A percentile compares a stretch with the other conserved stretches of the same genome.
phyloP scores from a whole-genome alignment of 2,797 vertebrate species.

The Gymnocypris eckloni region DNA sequence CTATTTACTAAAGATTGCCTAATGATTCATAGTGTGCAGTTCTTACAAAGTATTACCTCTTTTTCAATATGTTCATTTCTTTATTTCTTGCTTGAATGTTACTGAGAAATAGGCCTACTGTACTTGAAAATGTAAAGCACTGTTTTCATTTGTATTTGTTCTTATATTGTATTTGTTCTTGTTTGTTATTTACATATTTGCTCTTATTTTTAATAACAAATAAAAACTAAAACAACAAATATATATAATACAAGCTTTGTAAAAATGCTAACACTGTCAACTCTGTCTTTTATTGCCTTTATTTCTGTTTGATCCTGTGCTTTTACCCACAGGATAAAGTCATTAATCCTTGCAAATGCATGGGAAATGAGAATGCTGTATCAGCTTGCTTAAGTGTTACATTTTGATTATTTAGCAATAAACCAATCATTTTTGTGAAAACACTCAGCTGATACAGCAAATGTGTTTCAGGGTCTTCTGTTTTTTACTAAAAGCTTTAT shows the following conservation, averaged over 20 bases:
- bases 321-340: neutral
- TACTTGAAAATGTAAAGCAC: too few species aligned
- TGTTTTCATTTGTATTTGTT: too few species aligned
- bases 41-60: too few species aligned
- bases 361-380: neutral
- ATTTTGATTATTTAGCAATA: conserved; percentile 63
- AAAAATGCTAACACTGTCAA: neutral
- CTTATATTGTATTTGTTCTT: too few species aligned
- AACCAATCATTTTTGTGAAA: conserved; percentile 46
- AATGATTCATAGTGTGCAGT: too few species aligned
- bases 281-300: neutral
- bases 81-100: too few species aligned
- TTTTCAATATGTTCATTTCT: too few species aligned
- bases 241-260: neutral
- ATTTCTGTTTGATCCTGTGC: neutral
- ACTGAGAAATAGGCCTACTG: too few species aligned
- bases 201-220: too few species aligned
- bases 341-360: neutral
- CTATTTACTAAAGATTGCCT: too few species aligned
- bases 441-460: conserved; percentile 75
- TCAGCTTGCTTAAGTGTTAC: conserved; percentile 16
- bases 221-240: too few species aligned
- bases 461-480: conserved; percentile 70
- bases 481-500: conserved; percentile 81
- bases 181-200: too few species aligned